phyloP scores from a whole-genome alignment of 2,113 vertebrate species.

The Notothenia coriiceps region DNA sequence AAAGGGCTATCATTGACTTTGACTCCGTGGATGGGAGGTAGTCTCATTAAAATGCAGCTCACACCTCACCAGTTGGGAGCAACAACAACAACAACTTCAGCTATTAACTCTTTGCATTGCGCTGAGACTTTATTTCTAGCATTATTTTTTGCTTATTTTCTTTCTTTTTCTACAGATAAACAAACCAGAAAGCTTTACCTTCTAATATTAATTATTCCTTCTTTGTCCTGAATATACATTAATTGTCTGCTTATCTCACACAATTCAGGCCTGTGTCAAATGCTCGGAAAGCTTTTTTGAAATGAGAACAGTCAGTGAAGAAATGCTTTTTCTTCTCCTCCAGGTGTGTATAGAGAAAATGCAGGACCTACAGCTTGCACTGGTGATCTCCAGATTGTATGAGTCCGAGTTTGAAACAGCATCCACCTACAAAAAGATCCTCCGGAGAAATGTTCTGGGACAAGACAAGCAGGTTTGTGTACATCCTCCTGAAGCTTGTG shows the following conservation, averaged over 20 bases:
- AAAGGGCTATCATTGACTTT: constrained; percentile 72
- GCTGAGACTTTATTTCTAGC: constrained; percentile 4
- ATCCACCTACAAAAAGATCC: constrained; percentile 92
- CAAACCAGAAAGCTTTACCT: background rate
- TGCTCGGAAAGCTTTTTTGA: background rate
- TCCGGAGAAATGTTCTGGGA: constrained; percentile 91
- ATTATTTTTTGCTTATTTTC: background rate
- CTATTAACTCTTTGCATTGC: constrained; percentile 33
- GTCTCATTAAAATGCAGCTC: constrained; percentile 76
- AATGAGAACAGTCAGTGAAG: background rate
- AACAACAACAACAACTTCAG: constrained; percentile 26
- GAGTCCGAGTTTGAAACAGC: constrained; percentile 94
- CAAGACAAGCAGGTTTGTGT: constrained; percentile 76
- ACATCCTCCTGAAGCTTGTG: background rate
- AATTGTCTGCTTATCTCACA: background rate
- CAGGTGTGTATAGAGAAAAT: constrained; percentile 97
- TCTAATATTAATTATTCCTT: background rate
- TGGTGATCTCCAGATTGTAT: constrained; percentile 94
- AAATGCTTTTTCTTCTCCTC: constrained; percentile 15
- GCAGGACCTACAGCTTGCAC: constrained; percentile 94
- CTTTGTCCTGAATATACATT: background rate
- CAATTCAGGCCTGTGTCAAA: background rate
- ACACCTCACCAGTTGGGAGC: constrained; percentile 29
- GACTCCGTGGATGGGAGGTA: constrained; percentile 53
- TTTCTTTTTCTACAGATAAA: background rate